Evolutionary conservation across 2,797 vertebrate species (phyloP).

Genomic region (Pangasius krempfi): DNA sequence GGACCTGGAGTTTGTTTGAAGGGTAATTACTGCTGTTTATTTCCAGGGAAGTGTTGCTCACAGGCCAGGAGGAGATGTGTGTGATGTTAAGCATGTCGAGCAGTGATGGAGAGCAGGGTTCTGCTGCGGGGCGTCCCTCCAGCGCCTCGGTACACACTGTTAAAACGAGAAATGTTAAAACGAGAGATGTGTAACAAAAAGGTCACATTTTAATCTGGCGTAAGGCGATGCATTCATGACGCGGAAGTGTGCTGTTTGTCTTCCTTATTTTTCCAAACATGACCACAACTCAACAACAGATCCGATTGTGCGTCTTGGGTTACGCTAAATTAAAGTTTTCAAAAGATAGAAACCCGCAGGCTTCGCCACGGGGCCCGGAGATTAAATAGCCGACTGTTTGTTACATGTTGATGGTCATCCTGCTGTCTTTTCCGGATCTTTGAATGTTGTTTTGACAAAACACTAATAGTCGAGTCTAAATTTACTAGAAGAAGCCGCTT

Average conservation of each 20-base stretch:
- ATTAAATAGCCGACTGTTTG: conserved; percentile 66
- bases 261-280: conserved; percentile 62
- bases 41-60: conserved; percentile 44
- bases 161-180: neutral
- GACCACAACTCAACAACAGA: conserved; percentile 70
- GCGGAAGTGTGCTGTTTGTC: conserved; percentile 64
- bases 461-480: conserved; percentile 64
- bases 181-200: neutral
- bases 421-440: conserved; percentile 64
- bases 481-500: conserved; percentile 55
- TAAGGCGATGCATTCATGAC: conserved; percentile 67
- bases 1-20: conserved; percentile 59
- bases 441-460: conserved; percentile 65
- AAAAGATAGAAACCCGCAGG: conserved; percentile 70
- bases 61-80: conserved; percentile 43
- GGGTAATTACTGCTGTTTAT: conserved; percentile 67
- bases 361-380: conserved; percentile 70
- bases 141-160: neutral
- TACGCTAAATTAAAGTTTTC: conserved; percentile 74
- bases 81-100: conserved; percentile 52
- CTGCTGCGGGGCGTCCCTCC: conserved; percentile 12
- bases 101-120: conserved; percentile 33
- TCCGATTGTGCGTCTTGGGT: conserved; percentile 58
- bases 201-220: conserved; percentile 45
- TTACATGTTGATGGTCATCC: conserved; percentile 65